phyloP scores from a whole-genome alignment of 2,888 invertebrate genomes.

The Achlya flavicornis region DNA sequence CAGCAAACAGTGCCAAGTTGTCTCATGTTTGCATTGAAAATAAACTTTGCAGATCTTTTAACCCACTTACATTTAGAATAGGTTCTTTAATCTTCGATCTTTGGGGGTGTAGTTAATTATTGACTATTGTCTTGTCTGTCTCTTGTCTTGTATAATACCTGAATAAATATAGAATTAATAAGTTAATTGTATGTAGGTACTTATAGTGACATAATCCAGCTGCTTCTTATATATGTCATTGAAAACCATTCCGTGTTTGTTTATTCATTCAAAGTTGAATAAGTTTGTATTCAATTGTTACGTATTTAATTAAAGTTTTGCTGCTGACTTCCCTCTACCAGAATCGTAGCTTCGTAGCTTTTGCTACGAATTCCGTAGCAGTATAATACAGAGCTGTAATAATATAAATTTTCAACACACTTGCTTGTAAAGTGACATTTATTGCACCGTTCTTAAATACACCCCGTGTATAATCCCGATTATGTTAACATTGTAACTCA shows the following conservation, averaged over 20 bases:
- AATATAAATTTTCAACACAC: too few relatives aligned
- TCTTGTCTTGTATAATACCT: too few relatives aligned
- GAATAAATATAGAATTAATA: too few relatives aligned
- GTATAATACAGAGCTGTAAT: background rate
- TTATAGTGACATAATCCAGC: background rate
- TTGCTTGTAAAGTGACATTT: too few relatives aligned
- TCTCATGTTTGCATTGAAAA: constrained; percentile 18
- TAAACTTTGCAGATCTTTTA: constrained; percentile 19
- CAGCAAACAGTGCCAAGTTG: constrained; percentile 20
- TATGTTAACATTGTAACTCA: too few relatives aligned
- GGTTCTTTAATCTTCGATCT: background rate
- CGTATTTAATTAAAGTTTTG: background rate
- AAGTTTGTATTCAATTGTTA: background rate
- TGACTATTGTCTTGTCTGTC: too few relatives aligned
- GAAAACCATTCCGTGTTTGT: background rate
- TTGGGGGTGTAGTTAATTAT: background rate
- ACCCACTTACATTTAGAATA: constrained; percentile 18
- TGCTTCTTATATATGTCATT: background rate
- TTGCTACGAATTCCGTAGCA: constrained; percentile 15
- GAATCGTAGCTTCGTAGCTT: constrained; percentile 7
- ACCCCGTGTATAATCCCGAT: too few relatives aligned
- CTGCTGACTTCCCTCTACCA: background rate
- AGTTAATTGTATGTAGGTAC: too few relatives aligned
- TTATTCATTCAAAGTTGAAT: background rate
- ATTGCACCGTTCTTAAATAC: too few relatives aligned